Evolutionary conservation across 2,888 invertebrate species (phyloP).

Genomic region (Entomobrya multifasciata): DNA sequence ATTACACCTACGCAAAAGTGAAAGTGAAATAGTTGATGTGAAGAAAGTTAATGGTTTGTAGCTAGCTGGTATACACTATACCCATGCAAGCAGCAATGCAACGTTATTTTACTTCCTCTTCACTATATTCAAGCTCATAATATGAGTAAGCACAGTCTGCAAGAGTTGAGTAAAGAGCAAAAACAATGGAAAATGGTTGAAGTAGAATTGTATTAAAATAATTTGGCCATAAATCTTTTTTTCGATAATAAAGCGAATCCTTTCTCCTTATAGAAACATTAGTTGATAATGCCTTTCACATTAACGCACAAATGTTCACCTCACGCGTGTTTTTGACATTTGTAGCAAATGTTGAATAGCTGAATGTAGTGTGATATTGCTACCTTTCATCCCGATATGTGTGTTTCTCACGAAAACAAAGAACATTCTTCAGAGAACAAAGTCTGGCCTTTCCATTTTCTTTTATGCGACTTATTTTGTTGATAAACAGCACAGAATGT

Average conservation of each 20-base stretch:
- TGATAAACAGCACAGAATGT: too few species aligned
- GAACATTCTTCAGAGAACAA: background rate
- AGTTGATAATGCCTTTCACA: conserved; percentile 41
- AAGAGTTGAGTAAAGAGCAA: too few species aligned
- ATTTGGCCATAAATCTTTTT: conserved; percentile 52
- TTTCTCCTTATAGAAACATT: conserved; percentile 10
- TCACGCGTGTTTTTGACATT: background rate
- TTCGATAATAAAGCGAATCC: conserved; percentile 22
- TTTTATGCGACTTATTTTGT: too few species aligned
- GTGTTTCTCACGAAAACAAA: background rate
- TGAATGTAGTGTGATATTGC: background rate
- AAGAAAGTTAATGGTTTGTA: too few species aligned
- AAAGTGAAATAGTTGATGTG: background rate
- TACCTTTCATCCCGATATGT: too few species aligned
- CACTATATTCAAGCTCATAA: too few species aligned
- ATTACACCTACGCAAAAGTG: too few species aligned
- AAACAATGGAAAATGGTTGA: background rate
- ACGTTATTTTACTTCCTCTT: background rate
- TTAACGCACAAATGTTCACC: background rate
- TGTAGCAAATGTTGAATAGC: background rate
- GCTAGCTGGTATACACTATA: too few species aligned
- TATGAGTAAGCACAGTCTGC: too few species aligned
- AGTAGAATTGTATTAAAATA: conserved; percentile 56
- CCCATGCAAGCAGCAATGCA: too few species aligned
- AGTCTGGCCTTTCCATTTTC: too few species aligned